These are phyloP conservation scores for Leptoteleia sp. DNA, from an alignment of 1,140 invertebrate genomes.

Conservation along the genomic window DNA sequence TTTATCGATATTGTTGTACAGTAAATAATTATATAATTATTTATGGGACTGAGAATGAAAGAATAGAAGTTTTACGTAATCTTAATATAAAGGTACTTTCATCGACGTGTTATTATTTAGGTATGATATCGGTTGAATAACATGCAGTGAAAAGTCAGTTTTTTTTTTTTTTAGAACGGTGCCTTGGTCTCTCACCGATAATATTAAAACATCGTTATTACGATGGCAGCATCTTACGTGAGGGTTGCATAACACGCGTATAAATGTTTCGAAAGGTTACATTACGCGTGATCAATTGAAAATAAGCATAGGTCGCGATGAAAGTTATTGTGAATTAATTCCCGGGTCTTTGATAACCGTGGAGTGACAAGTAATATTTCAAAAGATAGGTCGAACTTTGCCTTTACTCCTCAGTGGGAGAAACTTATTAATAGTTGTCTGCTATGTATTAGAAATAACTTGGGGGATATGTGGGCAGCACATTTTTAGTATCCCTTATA, in stretches of 20 bases:
- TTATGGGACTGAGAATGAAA: no score
- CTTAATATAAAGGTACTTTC: not conserved
- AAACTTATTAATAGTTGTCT: no score
- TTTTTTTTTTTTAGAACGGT: not conserved
- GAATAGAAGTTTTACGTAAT: not conserved
- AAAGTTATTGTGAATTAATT: slow-evolving; percentile 43
- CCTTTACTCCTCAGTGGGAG: no score
- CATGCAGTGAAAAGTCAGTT: not conserved
- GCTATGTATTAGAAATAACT: no score
- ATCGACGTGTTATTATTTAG: not conserved
- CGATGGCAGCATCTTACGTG: slow-evolving; percentile 26
- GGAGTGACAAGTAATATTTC: no score
- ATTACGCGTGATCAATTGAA: slow-evolving; percentile 23
- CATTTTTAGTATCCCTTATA: no score
- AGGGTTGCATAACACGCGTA: slow-evolving; percentile 30
- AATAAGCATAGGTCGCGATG: slow-evolving; percentile 21
- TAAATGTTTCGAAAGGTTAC: slow-evolving; percentile 48
- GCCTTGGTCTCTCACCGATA: not conserved
- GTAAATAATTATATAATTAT: not conserved
- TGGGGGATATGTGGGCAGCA: no score
- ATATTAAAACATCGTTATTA: slow-evolving; percentile 29
- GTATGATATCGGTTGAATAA: not conserved
- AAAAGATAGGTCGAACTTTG: no score
- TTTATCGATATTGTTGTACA: not conserved
- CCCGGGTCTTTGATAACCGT: no score